Evolutionary conservation across 1,140 invertebrate species (phyloP), one percentile per base, ranked within the genome.

Genomic region (Trichonephila inaurata): DNA sequence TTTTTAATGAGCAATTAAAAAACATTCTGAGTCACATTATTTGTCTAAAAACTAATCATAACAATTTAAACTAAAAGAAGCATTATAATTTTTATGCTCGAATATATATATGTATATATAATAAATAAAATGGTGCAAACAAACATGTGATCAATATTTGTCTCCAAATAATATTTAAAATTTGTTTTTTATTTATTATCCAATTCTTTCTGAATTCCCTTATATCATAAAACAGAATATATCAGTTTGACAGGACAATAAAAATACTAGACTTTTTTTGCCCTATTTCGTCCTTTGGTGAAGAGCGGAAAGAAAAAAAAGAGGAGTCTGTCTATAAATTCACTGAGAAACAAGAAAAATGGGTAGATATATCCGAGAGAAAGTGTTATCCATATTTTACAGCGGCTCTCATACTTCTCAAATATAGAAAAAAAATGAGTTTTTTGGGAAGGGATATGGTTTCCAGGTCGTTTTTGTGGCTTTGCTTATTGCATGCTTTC

Each of bases 321-420:
- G 58, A 89, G 28, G 51, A 58, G 44, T 40, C 28, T 5, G 14
- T 18, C 28, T 58, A 89, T 51, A 89, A 66, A 44, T 89, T 44
- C 24, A 77, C 24, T 19, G 51, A 28, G 44, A 89, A 89, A 33
- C 33, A 77, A 77, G 88, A 89, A 89, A 77, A 89, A 77, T 89
- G 66, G 44, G 19, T 18, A n/a, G 51, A 89, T n/a, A 77, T 58
- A 18, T 10, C 40, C 2, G n/a, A 21, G 24, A 77, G 66, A 89
- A 89, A 77, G 66, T 18, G 66, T 66, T 89, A 89, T 89, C 44
- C 88, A 89, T 89, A 89, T 77, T 89, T 89, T 89, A 89, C 40
- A 89, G 88, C 88, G 14, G 64, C 16, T 24, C 66, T 28, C n/a
- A 88, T 61, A 66, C 60, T 40, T 66, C 86, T 88, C 5, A 64